Evolutionary conservation across 2,797 vertebrate species (phyloP).

Genomic region (Xenentodon cancila): DNA sequence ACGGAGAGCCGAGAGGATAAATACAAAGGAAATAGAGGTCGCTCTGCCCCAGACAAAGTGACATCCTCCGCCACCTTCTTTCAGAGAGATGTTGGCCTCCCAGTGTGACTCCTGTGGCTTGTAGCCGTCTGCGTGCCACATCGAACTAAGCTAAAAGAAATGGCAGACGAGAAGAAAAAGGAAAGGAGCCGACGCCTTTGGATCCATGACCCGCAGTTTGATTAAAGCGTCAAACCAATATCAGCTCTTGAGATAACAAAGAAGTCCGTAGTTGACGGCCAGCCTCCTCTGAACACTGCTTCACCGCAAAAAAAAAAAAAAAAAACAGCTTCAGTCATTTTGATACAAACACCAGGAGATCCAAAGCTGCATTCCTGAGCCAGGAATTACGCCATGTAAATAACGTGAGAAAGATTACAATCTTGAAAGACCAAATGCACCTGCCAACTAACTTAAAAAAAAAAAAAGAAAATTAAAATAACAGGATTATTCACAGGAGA

Average conservation of each 20-base stretch:
- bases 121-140: conserved; percentile 37
- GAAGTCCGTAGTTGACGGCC: conserved; percentile 7
- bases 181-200: conserved; percentile 2
- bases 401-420: conserved; percentile 16
- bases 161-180: neutral
- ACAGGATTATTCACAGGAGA: conserved; percentile 24
- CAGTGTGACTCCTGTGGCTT: conserved; percentile 34
- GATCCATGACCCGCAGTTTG: conserved; percentile 10
- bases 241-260: conserved; percentile 14
- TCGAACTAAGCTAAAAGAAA: conserved; percentile 16
- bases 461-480: conserved; percentile 27
- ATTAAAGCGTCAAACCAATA: conserved; percentile 32
- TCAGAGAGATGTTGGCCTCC: conserved; percentile 38
- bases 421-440: conserved; percentile 5
- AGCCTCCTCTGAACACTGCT: conserved; percentile 5
- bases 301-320: neutral
- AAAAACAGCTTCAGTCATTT: conserved; percentile 33
- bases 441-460: conserved; percentile 13
- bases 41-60: conserved; percentile 28
- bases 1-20: conserved; percentile 45
- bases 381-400: conserved; percentile 36
- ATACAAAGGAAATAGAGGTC: conserved; percentile 60
- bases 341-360: conserved; percentile 9
- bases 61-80: conserved; percentile 46
- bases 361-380: conserved; percentile 13